phyloP scores from a whole-genome alignment of 1,140 invertebrate species.

The Lycorma delicatula region DNA sequence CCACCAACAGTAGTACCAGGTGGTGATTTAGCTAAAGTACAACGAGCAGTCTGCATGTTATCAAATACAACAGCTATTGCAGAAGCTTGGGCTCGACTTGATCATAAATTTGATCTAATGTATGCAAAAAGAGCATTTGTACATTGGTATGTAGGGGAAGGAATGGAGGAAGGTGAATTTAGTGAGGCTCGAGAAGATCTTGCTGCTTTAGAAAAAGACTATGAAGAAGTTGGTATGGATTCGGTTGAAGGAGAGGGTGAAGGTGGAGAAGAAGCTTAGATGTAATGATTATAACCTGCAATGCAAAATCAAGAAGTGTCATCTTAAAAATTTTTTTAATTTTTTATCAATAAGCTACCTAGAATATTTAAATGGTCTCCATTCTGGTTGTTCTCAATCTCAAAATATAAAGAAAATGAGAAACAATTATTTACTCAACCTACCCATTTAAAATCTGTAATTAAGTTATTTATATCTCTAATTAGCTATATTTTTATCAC shows the following conservation, averaged over 20 bases:
- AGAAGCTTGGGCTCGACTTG: conserved; percentile 71
- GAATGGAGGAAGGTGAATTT: conserved; percentile 59
- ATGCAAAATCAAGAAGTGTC: too few species aligned
- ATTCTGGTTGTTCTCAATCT: neutral
- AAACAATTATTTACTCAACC: neutral
- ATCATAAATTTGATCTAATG: conserved; percentile 56
- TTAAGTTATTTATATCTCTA: too few species aligned
- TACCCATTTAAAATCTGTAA: neutral
- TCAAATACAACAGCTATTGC: conserved; percentile 78
- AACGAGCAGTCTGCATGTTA: conserved; percentile 73
- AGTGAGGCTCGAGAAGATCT: conserved; percentile 55
- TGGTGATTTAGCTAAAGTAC: conserved; percentile 67
- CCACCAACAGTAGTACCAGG: conserved; percentile 71
- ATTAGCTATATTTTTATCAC: too few species aligned
- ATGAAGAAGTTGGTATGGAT: conserved; percentile 57
- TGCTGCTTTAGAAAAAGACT: conserved; percentile 54
- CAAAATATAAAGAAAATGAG: neutral
- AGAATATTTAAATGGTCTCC: neutral
- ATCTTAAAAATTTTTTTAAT: neutral
- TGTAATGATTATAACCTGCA: too few species aligned
- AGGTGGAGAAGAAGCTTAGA: conserved; percentile 38
- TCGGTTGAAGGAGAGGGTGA: conserved; percentile 46
- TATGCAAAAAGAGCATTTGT: conserved; percentile 46
- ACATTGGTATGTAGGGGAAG: conserved; percentile 44
- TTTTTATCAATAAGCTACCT: neutral